Conservation (phyloP, 2,113 vertebrate species). For the Cololabis saira region DNA sequence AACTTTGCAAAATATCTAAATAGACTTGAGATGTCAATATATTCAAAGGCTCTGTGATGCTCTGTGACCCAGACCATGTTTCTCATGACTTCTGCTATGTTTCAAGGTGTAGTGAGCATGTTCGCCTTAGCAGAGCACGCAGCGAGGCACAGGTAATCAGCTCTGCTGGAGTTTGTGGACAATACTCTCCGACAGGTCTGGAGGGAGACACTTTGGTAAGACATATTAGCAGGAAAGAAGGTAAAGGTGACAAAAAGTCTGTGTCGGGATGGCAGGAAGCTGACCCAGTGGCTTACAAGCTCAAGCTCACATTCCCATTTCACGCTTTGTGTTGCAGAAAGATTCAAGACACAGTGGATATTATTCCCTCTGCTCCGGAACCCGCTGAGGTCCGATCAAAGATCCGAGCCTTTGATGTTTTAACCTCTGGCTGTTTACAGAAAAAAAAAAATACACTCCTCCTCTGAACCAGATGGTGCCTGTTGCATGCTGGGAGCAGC, state of each 20-base stretch:
- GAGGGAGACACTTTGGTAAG: conserved; percentile 50
- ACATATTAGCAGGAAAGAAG: conserved; percentile 30
- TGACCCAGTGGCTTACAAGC: conserved; percentile 56
- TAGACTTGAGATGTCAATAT: conserved; percentile 22
- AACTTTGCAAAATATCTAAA: conserved; percentile 24
- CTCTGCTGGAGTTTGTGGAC: conserved; percentile 61
- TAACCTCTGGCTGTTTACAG: conserved; percentile 78
- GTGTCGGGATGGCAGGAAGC: conserved; percentile 43
- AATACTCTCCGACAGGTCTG: conserved; percentile 53
- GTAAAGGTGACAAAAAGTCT: conserved; percentile 47
- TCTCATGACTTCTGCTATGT: conserved; percentile 57
- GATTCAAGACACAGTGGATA: conserved; percentile 67
- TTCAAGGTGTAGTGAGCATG: conserved; percentile 67
- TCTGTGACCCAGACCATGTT: conserved; percentile 54
- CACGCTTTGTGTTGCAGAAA: conserved; percentile 79
- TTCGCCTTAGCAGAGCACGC: conserved; percentile 51
- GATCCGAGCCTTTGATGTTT: conserved; percentile 79
- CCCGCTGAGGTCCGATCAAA: conserved; percentile 77
- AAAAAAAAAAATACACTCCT: conserved; percentile 45
- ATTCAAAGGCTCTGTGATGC: conserved; percentile 37
- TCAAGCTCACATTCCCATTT: conserved; percentile 65
- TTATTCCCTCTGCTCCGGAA: conserved; percentile 57
- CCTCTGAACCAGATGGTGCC: conserved; percentile 81
- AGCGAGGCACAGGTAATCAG: conserved; percentile 64
- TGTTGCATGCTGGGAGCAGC: conserved; percentile 80